Conservation (phyloP, 2,113 vertebrate species). For the Crotalus viridis region DNA sequence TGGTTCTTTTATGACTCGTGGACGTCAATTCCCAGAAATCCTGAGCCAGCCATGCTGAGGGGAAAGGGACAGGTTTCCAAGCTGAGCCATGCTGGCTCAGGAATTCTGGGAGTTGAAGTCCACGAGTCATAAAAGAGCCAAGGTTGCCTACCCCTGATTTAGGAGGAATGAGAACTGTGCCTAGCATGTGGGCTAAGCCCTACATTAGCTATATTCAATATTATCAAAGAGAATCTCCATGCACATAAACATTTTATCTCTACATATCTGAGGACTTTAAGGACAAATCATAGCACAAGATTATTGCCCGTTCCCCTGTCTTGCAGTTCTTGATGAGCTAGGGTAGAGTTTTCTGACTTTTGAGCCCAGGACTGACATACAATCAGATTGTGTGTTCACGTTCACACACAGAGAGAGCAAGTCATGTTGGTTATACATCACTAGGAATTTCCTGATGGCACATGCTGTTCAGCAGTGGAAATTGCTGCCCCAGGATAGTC, state of each 20-base stretch:
- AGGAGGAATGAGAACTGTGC: neutral
- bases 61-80: no score
- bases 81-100: no score
- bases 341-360: neutral
- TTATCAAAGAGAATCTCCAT: neutral
- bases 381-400: neutral
- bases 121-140: no score
- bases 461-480: neutral
- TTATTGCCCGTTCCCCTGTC: neutral
- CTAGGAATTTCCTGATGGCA: neutral
- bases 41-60: no score
- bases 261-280: neutral
- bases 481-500: neutral
- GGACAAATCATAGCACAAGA: neutral
- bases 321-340: neutral
- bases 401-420: neutral
- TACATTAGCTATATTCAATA: neutral
- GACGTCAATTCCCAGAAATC: no score
- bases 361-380: neutral
- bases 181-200: neutral
- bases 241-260: neutral
- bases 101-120: no score
- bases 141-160: neutral
- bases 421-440: neutral
- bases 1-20: no score